These are phyloP conservation scores for Parazoanthus swiftii DNA, from an alignment of 92 coral and sea anemone species.

Conservation along the genomic window DNA sequence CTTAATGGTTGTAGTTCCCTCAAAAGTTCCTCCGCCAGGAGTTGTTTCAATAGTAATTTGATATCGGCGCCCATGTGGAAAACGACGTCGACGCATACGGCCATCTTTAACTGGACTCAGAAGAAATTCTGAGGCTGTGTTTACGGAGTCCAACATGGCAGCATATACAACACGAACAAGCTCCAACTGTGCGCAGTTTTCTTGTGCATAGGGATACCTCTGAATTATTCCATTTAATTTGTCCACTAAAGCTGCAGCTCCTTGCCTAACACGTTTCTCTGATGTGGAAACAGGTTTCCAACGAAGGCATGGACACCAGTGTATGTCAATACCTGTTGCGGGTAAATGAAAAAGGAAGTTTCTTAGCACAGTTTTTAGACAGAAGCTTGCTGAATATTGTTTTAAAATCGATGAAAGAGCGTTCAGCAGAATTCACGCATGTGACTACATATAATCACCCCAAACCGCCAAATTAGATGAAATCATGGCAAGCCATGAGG, in stretches of 20 bases:
- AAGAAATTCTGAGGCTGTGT: constrained; percentile 48
- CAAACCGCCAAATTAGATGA: too few species aligned
- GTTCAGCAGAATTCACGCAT: too few species aligned
- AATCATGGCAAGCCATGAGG: too few species aligned
- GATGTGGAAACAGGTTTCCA: constrained; percentile 56
- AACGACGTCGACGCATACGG: constrained; percentile 55
- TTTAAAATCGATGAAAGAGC: too few species aligned
- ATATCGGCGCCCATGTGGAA: constrained; percentile 57
- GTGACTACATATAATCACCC: too few species aligned
- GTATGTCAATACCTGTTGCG: constrained; percentile 65
- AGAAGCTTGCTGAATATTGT: background rate
- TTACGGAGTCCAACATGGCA: constrained; percentile 47
- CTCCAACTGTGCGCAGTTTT: constrained; percentile 58
- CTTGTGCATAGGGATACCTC: constrained; percentile 41
- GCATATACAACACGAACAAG: constrained; percentile 64
- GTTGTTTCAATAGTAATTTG: constrained; percentile 68
- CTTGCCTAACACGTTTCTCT: constrained; percentile 45
- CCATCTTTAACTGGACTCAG: constrained; percentile 57
- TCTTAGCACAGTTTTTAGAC: background rate
- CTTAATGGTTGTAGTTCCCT: constrained; percentile 64
- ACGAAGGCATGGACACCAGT: constrained; percentile 79
- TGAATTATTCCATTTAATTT: constrained; percentile 64
- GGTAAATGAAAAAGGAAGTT: background rate
- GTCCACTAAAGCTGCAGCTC: constrained; percentile 63
- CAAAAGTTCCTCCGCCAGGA: constrained; percentile 73